phyloP scores from a whole-genome alignment of 2,888 invertebrate genomes.

The Ectobius pallidus region DNA sequence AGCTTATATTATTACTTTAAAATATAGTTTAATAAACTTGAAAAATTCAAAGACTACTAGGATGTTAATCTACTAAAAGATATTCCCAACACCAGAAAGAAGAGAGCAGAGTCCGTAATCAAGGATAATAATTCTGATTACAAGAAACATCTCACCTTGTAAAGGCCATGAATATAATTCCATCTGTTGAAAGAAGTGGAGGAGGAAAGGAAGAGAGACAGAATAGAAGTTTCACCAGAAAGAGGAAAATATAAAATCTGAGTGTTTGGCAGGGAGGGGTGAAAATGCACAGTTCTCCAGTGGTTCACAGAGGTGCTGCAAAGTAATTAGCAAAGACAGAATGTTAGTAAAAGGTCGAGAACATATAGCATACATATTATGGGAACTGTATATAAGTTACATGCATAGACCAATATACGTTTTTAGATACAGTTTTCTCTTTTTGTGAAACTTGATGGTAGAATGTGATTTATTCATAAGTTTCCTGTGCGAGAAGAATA shows the following conservation, averaged over 20 bases:
- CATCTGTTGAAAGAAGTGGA: not conserved
- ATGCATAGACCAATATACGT: too few relatives aligned
- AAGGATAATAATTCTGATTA: too few relatives aligned
- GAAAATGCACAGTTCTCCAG: not conserved
- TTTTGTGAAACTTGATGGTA: not conserved
- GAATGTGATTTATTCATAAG: not conserved
- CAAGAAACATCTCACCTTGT: slow-evolving; percentile 12
- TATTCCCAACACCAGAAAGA: too few relatives aligned
- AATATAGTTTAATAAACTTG: too few relatives aligned
- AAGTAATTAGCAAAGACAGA: slow-evolving; percentile 8
- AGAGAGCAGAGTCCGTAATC: too few relatives aligned
- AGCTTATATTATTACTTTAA: too few relatives aligned
- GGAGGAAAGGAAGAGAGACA: not conserved
- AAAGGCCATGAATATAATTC: not conserved
- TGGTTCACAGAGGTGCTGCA: not conserved
- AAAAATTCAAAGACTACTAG: too few relatives aligned
- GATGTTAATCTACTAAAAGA: too few relatives aligned
- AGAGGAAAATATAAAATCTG: not conserved
- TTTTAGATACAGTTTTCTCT: not conserved
- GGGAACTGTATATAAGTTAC: not conserved
- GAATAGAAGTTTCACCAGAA: not conserved
- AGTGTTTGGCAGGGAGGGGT: not conserved
- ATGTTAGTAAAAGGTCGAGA: slow-evolving; percentile 6
- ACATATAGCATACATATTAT: not conserved
- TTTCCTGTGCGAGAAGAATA: too few relatives aligned